Evolutionary conservation across 2,888 invertebrate species (phyloP), one percentile per base, ranked within the genome.

Genomic region (Apoderus coryli): DNA sequence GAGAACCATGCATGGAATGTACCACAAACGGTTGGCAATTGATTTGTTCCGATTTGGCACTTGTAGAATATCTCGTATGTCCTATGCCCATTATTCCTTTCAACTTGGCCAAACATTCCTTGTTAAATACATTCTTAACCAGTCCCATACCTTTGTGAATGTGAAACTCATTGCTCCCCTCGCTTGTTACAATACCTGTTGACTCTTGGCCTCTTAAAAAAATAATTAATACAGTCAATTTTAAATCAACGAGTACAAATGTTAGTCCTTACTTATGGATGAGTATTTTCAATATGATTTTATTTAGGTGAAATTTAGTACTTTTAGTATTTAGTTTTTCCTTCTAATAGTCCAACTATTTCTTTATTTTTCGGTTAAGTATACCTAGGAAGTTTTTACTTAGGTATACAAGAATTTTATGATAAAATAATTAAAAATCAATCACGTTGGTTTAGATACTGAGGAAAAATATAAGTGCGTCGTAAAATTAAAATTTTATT

Each of bases 11-110:
- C 13, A 86, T 78, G 2, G 95, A 93, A 60, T 96, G 93, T 1
- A 96, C 95, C 12, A 96, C 89, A 60, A 96, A 96, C 0, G 98
- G 98, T 57, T 98, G 98, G 46, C 92, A 92, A 58, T 95, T 95
- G 38, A 89, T 77, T n/a, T 42, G 44, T 52, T 82, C 79, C 48
- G 92, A 90, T 1, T 89, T 89, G 4, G 88, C 90, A n/a, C 85
- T 76, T 1, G 96, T 98, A 1, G 95, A 93, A 52, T 98, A 98
- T 32, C 41, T 33, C n/a, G 92, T 95, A 61, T 98, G 96, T 6
- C 96, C 96, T 43, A 98, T 89, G 10, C 95, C 92, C 34, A 95
- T 65, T 54, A 84, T 84, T 9, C 86, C 89, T 49, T 74, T 78
- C 1, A 93, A 62, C 50, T 79, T 81, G 49, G 69, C 71, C 60